phyloP scores from a whole-genome alignment of 1,140 invertebrate species.

The Drosophila sucinea region DNA sequence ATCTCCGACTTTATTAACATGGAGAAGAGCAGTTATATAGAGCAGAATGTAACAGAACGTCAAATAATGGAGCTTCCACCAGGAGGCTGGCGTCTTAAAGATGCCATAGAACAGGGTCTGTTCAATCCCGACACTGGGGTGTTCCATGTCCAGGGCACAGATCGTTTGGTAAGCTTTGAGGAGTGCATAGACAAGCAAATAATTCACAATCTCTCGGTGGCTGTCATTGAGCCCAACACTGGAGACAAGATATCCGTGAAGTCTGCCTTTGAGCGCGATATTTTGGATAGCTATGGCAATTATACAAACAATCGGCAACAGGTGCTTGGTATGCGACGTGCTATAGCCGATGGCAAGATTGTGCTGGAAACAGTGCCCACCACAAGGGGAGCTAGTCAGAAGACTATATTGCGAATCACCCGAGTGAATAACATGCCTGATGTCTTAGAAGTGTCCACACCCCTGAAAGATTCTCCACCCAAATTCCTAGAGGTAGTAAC shows the following conservation, averaged over 20 bases:
- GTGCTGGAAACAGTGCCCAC: conserved; percentile 84
- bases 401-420: conserved; percentile 74
- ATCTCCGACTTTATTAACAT: conserved; percentile 83
- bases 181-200: conserved; percentile 94
- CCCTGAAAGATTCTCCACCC: conserved; percentile 82
- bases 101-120: conserved; percentile 90
- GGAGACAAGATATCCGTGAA: conserved; percentile 88
- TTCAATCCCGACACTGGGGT: conserved; percentile 92
- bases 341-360: conserved; percentile 88
- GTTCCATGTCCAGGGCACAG: conserved; percentile 94
- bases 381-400: conserved; percentile 79
- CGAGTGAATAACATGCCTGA: conserved; percentile 85
- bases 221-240: conserved; percentile 90
- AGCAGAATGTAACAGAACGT: conserved; percentile 72
- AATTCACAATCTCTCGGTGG: conserved; percentile 91
- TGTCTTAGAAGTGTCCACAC: conserved; percentile 86
- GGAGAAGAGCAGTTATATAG: conserved; percentile 76
- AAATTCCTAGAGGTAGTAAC: conserved; percentile 72
- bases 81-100: conserved; percentile 91
- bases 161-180: conserved; percentile 92
- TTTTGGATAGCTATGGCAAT: conserved; percentile 91
- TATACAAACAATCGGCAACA: conserved; percentile 86
- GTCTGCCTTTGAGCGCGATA: conserved; percentile 90
- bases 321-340: conserved; percentile 89
- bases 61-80: conserved; percentile 88